phyloP scores from a whole-genome alignment of 2,113 vertebrate species.

The Lipophrys pholis region DNA sequence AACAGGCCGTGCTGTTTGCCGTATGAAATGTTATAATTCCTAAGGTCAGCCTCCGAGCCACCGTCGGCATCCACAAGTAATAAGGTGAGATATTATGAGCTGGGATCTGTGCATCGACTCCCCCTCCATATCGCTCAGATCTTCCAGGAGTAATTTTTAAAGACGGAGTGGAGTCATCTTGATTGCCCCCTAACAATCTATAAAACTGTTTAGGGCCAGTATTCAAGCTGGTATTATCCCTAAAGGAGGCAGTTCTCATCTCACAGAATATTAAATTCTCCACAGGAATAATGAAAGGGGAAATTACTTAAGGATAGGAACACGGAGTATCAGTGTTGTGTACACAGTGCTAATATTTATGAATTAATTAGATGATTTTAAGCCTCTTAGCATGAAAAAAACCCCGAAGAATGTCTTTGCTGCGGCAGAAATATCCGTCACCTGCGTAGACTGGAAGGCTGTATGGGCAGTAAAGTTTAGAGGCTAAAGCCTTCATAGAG shows the following conservation, averaged over 20 bases:
- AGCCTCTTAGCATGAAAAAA: conserved; percentile 14
- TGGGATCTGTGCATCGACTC: conserved; percentile 29
- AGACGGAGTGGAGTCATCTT: conserved; percentile 55
- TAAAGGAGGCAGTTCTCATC: conserved; percentile 73
- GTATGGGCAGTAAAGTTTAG: no score
- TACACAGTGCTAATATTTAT: conserved; percentile 56
- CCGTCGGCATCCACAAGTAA: conserved; percentile 59
- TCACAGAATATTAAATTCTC: conserved; percentile 76
- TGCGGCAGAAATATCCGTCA: conserved; percentile 31
- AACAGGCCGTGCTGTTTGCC: conserved; percentile 69
- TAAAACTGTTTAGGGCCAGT: conserved; percentile 68
- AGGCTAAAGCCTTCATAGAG: no score
- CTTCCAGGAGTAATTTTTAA: conserved; percentile 52
- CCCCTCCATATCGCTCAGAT: conserved; percentile 28
- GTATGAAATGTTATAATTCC: conserved; percentile 72
- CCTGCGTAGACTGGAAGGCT: no score
- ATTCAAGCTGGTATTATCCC: conserved; percentile 60
- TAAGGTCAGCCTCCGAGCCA: conserved; percentile 65
- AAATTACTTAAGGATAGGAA: conserved; percentile 71
- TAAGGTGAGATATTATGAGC: conserved; percentile 39
- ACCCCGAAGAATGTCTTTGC: conserved; percentile 4
- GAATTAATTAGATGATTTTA: conserved; percentile 60
- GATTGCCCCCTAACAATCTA: conserved; percentile 70
- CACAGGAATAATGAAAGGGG: conserved; percentile 73
- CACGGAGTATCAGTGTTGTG: conserved; percentile 52